These are phyloP conservation scores for Papilio gigon DNA, from an alignment of 2,888 invertebrate genomes.

Conservation along the genomic window DNA sequence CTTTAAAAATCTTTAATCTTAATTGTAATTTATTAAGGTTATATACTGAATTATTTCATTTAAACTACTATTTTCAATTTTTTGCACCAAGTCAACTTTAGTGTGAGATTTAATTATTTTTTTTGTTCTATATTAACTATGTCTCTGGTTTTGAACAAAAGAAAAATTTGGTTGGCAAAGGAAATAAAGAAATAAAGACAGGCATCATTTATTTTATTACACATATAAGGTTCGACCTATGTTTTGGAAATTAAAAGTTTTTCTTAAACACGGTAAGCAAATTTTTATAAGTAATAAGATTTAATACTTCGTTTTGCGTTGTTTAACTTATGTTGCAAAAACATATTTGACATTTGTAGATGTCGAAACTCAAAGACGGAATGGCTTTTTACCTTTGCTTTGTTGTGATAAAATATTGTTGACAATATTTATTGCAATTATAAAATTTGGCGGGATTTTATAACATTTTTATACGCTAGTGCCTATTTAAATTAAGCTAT, in stretches of 20 bases:
- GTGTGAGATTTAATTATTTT: too few species aligned
- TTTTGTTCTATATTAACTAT: background rate
- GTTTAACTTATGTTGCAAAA: background rate
- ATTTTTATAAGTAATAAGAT: background rate
- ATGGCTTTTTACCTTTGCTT: constrained; percentile 40
- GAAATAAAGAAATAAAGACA: constrained; percentile 28
- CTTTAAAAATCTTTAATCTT: too few species aligned
- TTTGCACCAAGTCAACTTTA: too few species aligned
- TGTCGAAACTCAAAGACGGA: constrained; percentile 24
- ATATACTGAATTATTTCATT: too few species aligned
- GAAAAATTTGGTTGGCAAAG: constrained; percentile 36
- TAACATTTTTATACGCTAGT: background rate
- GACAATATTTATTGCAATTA: constrained; percentile 25
- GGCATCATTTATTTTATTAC: background rate
- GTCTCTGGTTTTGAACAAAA: constrained; percentile 27
- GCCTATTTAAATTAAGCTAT: too few species aligned
- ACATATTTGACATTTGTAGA: constrained; percentile 13
- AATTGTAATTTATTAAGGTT: too few species aligned
- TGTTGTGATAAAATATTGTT: constrained; percentile 45
- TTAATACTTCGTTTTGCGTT: background rate
- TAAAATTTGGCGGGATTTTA: constrained; percentile 43
- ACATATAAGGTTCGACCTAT: background rate
- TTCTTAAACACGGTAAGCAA: background rate
- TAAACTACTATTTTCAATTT: too few species aligned
- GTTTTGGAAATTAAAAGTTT: background rate